Evolutionary conservation across 2,797 vertebrate species (phyloP), one percentile per base, ranked within the genome.

Genomic region (Coregonus suidteri): DNA sequence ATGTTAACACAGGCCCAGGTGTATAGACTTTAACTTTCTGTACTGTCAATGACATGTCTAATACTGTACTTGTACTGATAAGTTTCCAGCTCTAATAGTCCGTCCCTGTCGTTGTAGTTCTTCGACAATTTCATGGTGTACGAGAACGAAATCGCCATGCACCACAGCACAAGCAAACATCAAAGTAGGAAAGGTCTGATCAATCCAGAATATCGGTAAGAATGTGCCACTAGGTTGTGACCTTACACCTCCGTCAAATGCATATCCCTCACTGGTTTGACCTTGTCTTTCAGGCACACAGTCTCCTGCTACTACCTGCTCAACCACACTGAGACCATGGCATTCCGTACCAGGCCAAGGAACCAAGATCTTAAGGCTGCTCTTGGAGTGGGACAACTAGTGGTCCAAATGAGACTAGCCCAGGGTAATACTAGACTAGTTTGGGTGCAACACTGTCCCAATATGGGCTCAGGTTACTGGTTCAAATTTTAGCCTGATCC

Each of bases 261-360:
- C 2, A 0, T 3, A 1, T 62, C 1, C 7, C 20, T 59, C n/a
- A 59, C 18, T 59, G 18, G 56, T 59, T 16, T 18, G 4, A 20
- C 15, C 1, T n/a, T 1, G 5, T 59, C 56, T 59, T 59, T 59
- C 56, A 95, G 95, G 52, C 89, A 95, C 83, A 85, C 13, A 0
- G 13, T 95, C 68, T 91, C 91, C 72, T 95, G 95, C 83, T 92
- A 88, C 85, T 95, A 94, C 13, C 2, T 73, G 1, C 72, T 94
- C 66, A 92, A 91, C 35, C 75, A 86, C 18, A 91, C 82, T 0
- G 65, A 84, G 70, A 85, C 77, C 0, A 3, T 94, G 16, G 16
- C 65, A 0, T 94, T 95, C 30, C 41, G 54, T 68, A 73, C 90
- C 4, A 85, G 70, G 68, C 83, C 77, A 0, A 86, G 80, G 41